phyloP scores from a whole-genome alignment of 2,797 vertebrate species.

The Cyclopterus lumpus region DNA sequence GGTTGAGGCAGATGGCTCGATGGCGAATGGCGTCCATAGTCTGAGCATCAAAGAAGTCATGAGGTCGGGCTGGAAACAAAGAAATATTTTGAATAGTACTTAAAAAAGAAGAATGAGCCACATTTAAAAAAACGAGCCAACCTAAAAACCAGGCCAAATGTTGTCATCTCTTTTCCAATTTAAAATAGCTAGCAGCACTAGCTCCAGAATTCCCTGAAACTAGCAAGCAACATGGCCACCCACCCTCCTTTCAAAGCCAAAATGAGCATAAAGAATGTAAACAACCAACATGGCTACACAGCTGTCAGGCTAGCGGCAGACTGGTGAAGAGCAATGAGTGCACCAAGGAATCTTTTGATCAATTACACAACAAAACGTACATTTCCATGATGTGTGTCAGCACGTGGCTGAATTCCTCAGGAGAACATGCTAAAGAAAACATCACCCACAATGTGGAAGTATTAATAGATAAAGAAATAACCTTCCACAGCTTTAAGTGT shows the following conservation, averaged over 20 bases:
- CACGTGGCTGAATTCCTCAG: too few relatives aligned
- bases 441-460: too few relatives aligned
- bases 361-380: not conserved
- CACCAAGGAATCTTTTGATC: not conserved
- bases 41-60: slow-evolving; percentile 95
- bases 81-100: not conserved
- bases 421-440: too few relatives aligned
- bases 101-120: not conserved
- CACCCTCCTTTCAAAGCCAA: not conserved
- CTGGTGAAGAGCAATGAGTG: too few relatives aligned
- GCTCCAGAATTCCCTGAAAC: not conserved
- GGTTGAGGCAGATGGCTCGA: slow-evolving; percentile 95
- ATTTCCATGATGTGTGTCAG: not conserved
- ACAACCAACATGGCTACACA: not conserved
- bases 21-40: slow-evolving; percentile 96
- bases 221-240: not conserved
- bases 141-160: not conserved
- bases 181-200: not conserved
- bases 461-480: not conserved
- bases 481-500: not conserved
- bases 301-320: too few relatives aligned
- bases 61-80: slow-evolving; percentile 88
- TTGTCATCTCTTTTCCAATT: not conserved
- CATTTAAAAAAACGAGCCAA: not conserved
- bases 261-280: not conserved